Percentiles rank a stretch among this genome's conserved stretches.
phyloP scores from a whole-genome alignment of 2,888 invertebrate species.

The Chloroclystis v-ata region DNA sequence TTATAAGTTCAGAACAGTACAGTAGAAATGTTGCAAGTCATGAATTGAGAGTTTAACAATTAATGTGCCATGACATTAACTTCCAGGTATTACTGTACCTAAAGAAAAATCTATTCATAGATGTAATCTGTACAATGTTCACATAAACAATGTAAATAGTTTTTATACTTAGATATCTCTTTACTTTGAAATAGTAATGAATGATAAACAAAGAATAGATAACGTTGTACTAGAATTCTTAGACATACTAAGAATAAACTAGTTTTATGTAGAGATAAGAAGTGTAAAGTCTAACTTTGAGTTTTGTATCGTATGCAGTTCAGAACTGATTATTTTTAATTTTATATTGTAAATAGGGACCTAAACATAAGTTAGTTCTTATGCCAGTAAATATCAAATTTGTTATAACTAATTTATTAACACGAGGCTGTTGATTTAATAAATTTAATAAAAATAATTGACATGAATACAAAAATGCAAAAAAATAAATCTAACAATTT shows the following conservation, averaged over 20 bases:
- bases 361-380: no score
- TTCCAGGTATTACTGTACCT: neutral
- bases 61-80: neutral
- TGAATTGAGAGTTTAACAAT: no score
- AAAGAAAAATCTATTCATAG: no score
- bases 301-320: neutral
- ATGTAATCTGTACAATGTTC: neutral
- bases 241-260: conserved; percentile 43
- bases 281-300: no score
- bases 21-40: no score
- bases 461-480: neutral
- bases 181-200: no score
- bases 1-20: no score
- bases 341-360: conserved; percentile 26
- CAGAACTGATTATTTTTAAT: conserved; percentile 14
- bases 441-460: no score
- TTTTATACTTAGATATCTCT: neutral
- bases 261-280: conserved; percentile 24
- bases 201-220: no score
- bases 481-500: neutral
- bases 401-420: conserved; percentile 30
- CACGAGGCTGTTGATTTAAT: conserved; percentile 29
- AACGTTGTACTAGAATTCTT: conserved; percentile 2
- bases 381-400: no score
- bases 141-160: neutral